A percentile compares a stretch with the other conserved stretches of the same genome.
Conservation (phyloP, 2,113 vertebrate genomes). For the Phrynocephalus versicolor region DNA sequence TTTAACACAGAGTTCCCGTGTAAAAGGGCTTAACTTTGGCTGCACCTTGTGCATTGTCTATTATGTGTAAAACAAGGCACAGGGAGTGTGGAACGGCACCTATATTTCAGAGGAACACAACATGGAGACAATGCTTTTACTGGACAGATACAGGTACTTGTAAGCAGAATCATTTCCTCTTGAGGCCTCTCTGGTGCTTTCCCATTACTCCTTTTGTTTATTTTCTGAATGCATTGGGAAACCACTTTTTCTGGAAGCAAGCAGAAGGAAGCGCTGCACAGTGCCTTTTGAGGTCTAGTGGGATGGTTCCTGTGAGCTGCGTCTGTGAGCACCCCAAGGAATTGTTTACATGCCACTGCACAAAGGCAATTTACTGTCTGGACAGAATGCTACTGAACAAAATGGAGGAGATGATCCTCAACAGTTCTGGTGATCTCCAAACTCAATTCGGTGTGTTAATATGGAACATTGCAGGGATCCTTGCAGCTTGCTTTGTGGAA, state of each 20-base stretch:
- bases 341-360: background rate
- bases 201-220: background rate
- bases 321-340: background rate
- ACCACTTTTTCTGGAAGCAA: background rate
- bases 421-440: background rate
- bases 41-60: background rate
- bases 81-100: background rate
- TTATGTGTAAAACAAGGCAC: background rate
- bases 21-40: background rate
- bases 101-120: slow-evolving; percentile 3
- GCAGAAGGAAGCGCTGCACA: background rate
- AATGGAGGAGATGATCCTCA: slow-evolving; percentile 29
- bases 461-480: background rate
- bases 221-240: background rate
- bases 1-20: background rate
- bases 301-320: background rate
- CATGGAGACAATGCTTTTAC: background rate
- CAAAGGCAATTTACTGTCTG: background rate
- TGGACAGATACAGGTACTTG: background rate
- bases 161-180: background rate
- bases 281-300: background rate
- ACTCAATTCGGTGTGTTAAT: slow-evolving; percentile 22
- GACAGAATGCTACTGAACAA: slow-evolving; percentile 36
- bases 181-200: background rate
- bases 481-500: slow-evolving; percentile 36